phyloP scores from a whole-genome alignment of 2,888 invertebrate genomes.

The Drymonia ruficornis region DNA sequence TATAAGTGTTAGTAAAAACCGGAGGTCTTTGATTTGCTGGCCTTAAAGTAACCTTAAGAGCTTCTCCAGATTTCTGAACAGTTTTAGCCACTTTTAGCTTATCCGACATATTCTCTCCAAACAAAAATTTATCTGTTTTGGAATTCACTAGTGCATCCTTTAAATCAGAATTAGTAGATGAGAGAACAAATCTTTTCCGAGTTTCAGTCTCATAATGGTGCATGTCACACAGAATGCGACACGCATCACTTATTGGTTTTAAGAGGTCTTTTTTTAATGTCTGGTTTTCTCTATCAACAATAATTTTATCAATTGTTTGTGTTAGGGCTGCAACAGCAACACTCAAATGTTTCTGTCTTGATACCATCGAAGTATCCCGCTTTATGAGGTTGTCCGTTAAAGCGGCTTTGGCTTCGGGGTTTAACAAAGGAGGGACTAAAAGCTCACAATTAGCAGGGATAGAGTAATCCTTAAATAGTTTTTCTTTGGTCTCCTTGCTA shows the following conservation, averaged over 20 bases:
- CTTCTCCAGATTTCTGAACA: neutral
- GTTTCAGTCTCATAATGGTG: constrained; percentile 2
- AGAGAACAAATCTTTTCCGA: neutral
- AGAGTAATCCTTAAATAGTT: constrained; percentile 2
- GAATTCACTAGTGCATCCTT: neutral
- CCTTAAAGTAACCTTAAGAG: neutral
- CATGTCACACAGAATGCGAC: constrained; percentile 9
- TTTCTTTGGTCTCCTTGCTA: constrained; percentile 5
- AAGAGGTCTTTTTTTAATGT: neutral
- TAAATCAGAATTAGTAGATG: neutral
- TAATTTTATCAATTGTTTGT: neutral
- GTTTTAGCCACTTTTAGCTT: constrained; percentile 6
- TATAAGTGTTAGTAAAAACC: neutral
- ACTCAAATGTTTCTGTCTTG: neutral
- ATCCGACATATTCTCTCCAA: constrained; percentile 6
- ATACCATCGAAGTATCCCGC: neutral
- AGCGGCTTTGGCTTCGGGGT: constrained; percentile 9
- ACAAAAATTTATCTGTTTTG: neutral
- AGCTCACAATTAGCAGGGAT: constrained; percentile 9
- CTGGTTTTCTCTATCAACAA: neutral
- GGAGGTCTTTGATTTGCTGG: neutral
- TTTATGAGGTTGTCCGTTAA: constrained; percentile 3
- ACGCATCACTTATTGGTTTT: constrained; percentile 9
- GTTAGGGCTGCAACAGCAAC: constrained; percentile 7
- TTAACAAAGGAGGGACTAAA: constrained; percentile 3